Evolutionary conservation across 1,140 invertebrate species (phyloP), one percentile per base, ranked within the genome.

Genomic region (Asbolus verrucosus): DNA sequence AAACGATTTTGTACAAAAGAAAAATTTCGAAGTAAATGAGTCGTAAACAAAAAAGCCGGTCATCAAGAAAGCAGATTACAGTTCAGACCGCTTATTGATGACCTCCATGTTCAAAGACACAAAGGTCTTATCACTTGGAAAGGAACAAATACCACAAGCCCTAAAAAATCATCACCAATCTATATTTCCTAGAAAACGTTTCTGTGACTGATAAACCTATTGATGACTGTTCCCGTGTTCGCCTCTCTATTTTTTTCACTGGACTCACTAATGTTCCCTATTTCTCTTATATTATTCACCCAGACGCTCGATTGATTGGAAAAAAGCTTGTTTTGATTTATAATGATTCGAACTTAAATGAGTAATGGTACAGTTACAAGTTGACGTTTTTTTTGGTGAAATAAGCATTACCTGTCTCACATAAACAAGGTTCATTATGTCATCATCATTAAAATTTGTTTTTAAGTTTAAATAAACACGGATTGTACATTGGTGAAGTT

Each of bases 71-170:
- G 75, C 71, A 76, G 75, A 76, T 76, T 75, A 77, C 72, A 66
- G 74, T 77, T 77, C 74, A 76, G 72, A 70, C 60, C 62, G 66
- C 46, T 75, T 78, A 79, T 80, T 75, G 78, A 80, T 78, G 78
- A 76, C 76, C 77, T 74, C 73, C 73, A 77, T 77, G 77, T 73
- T 77, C 70, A 77, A 71, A 77, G 76, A 79, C 78, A 78, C 77
- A 78, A 78, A 78, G 73, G 78, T 76, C 78, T 80, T 80, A 80
- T 80, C 79, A 77, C 69, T 72, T 43, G 77, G 73, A 78, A 77
- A 59, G 75, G 73, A 77, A 73, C 73, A 76, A 78, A 78, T 75
- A 70, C 68, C 54, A 39, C 65, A 62, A 33, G 41, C 43, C 54
- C 69, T 33, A 73, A 77, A 79, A 80, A 77, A 80, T 79, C 73